A percentile compares a stretch with the other conserved stretches of the same genome.
These are phyloP conservation scores for Iselma pallidipennis DNA, from an alignment of 2,888 invertebrate species.

Conservation along the genomic window DNA sequence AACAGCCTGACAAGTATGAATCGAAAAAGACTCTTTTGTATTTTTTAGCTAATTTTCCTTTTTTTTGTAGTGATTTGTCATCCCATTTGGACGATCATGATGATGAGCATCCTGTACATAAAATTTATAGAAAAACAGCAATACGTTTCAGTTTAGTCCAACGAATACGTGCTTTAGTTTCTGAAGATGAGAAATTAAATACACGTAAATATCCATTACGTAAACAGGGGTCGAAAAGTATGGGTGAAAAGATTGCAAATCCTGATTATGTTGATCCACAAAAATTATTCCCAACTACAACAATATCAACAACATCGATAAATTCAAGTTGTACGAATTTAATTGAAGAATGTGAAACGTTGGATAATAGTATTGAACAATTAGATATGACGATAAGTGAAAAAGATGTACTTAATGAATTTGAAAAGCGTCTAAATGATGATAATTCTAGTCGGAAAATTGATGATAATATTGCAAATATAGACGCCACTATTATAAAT, in stretches of 20 bases:
- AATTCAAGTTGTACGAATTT: slow-evolving; percentile 24
- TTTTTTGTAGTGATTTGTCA: slow-evolving; percentile 52
- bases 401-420: slow-evolving; percentile 52
- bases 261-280: slow-evolving; percentile 85
- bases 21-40: no score
- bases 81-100: slow-evolving; percentile 58
- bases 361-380: slow-evolving; percentile 38
- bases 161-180: slow-evolving; percentile 58
- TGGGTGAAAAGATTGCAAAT: slow-evolving; percentile 86
- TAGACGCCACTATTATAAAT: no score
- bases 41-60: not conserved
- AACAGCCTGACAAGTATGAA: slow-evolving; percentile 47
- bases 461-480: slow-evolving; percentile 10
- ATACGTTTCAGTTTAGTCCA: slow-evolving; percentile 64
- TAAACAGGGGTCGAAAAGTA: slow-evolving; percentile 78
- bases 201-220: slow-evolving; percentile 63
- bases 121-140: slow-evolving; percentile 71
- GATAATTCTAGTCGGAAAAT: slow-evolving; percentile 28
- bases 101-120: slow-evolving; percentile 82
- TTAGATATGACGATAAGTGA: slow-evolving; percentile 51
- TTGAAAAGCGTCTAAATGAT: slow-evolving; percentile 45
- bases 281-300: slow-evolving; percentile 58
- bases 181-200: slow-evolving; percentile 48
- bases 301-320: slow-evolving; percentile 30
- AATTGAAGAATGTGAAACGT: slow-evolving; percentile 24